These are phyloP conservation scores for Bradypodion ventrale DNA, from an alignment of 2,797 vertebrate genomes.

Conservation along the genomic window DNA sequence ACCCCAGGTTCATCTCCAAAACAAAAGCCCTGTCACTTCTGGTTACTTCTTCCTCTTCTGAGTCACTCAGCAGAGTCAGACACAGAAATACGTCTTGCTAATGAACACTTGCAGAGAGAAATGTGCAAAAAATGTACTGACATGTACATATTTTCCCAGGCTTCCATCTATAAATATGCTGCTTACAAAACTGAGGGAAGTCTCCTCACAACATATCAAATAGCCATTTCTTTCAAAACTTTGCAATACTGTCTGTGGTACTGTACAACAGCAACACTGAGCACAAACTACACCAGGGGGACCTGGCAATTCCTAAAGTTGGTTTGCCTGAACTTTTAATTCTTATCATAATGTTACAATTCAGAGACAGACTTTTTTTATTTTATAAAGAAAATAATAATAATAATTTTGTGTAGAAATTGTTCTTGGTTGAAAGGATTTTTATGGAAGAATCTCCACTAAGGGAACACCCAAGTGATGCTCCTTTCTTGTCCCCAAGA, in stretches of 20 bases:
- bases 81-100: background rate
- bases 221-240: too few species aligned
- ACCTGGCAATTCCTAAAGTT: background rate
- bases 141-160: background rate
- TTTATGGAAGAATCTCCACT: too few species aligned
- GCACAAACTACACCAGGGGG: background rate
- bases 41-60: background rate
- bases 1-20: too few species aligned
- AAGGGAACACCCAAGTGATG: too few species aligned
- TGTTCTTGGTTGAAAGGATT: too few species aligned
- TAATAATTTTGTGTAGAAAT: too few species aligned
- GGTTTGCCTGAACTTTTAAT: background rate
- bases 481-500: too few species aligned
- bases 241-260: too few species aligned
- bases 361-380: background rate
- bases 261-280: background rate
- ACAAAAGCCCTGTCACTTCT: background rate
- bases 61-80: background rate
- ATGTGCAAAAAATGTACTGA: background rate
- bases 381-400: too few species aligned
- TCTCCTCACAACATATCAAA: background rate
- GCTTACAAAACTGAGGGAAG: background rate
- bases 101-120: background rate
- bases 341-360: background rate
- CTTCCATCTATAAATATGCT: background rate